Conservation (phyloP, 2,797 vertebrate species). For the Cygnus olor region DNA sequence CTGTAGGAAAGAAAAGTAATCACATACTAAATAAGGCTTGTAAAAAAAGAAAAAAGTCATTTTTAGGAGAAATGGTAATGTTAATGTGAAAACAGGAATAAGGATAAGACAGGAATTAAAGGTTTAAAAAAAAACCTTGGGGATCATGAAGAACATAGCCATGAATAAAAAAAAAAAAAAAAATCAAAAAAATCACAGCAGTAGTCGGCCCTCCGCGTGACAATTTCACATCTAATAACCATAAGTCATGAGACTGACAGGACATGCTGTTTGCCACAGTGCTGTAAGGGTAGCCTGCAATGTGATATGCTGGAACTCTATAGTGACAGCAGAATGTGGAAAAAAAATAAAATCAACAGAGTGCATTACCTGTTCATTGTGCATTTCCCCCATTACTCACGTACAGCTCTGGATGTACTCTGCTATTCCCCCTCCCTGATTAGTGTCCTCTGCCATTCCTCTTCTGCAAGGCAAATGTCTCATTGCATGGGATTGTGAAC, state of each 20-base stretch:
- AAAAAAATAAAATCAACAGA: not conserved
- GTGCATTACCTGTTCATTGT: not conserved
- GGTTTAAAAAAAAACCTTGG: not conserved
- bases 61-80: not conserved
- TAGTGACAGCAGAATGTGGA: not conserved
- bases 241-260: not conserved
- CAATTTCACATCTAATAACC: not conserved
- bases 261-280: not conserved
- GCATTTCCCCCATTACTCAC: not conserved
- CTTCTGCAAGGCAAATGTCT: not conserved
- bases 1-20: not conserved
- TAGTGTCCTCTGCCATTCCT: not conserved
- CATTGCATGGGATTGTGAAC: not conserved
- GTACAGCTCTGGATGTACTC: not conserved
- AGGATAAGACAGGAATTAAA: not conserved
- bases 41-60: not conserved
- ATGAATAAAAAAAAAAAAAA: not conserved
- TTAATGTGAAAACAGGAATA: not conserved
- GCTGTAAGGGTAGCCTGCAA: not conserved
- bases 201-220: not conserved
- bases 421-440: not conserved
- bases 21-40: not conserved
- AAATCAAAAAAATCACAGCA: not conserved
- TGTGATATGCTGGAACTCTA: rapidly evolving
- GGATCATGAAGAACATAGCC: not conserved